Percentiles rank a stretch among this genome's conserved stretches.
Conservation (phyloP, 2,113 vertebrate species). For the Corydoras maculifer region DNA sequence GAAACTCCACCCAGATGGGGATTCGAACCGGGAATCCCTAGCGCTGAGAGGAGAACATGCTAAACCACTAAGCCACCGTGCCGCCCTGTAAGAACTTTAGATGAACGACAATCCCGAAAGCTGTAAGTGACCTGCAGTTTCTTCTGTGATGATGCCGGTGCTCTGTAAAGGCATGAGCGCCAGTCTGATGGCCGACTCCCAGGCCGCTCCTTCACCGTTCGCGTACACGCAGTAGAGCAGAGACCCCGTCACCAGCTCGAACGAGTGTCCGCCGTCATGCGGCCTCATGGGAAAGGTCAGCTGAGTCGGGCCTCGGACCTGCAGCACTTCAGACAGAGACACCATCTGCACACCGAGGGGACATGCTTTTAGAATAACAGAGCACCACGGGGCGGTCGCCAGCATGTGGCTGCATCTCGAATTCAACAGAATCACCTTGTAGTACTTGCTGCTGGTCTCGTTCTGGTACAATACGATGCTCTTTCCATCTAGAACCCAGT, state of each 20-base stretch:
- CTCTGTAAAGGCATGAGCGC: constrained; percentile 64
- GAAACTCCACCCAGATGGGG: no score
- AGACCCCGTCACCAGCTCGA: constrained; percentile 59
- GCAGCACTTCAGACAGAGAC: constrained; percentile 61
- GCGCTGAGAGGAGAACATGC: no score
- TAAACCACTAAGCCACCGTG: no score
- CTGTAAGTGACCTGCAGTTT: constrained; percentile 17
- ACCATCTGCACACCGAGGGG: constrained; percentile 52
- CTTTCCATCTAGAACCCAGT: constrained; percentile 66
- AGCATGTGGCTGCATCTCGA: no score
- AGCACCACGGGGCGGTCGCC: no score
- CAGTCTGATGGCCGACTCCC: constrained; percentile 58
- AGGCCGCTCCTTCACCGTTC: constrained; percentile 35
- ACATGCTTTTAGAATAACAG: no score
- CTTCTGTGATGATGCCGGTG: neutral
- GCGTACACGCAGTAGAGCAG: constrained; percentile 59
- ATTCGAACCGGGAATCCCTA: no score
- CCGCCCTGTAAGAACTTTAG: no score
- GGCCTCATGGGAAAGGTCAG: constrained; percentile 36
- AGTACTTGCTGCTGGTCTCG: constrained; percentile 64
- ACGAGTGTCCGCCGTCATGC: constrained; percentile 38
- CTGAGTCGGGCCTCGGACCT: constrained; percentile 53
- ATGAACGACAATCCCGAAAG: no score
- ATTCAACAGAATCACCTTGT: constrained; percentile 53
- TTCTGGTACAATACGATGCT: constrained; percentile 64